Evolutionary conservation across 1,140 invertebrate genomes (phyloP).

Genomic region (Trichonephila clavata): DNA sequence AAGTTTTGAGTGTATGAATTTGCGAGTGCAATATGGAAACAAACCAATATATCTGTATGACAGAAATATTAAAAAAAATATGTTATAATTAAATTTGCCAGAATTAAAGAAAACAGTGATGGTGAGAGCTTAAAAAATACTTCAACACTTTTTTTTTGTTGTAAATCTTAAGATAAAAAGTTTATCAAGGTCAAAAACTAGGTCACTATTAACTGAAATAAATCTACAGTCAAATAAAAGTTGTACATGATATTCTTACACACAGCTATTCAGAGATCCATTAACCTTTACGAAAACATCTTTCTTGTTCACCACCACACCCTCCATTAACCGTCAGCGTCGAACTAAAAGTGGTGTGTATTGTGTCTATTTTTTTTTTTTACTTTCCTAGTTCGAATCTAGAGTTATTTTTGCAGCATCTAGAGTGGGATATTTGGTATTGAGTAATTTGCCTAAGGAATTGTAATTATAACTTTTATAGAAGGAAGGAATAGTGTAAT

Average conservation of each 20-base stretch:
- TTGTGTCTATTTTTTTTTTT: background rate
- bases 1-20: no score
- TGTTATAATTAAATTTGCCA: no score
- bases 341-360: background rate
- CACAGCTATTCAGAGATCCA: background rate
- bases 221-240: background rate
- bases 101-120: no score
- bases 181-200: background rate
- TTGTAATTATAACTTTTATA: no score
- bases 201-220: background rate
- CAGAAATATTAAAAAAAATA: no score
- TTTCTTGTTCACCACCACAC: background rate
- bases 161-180: background rate
- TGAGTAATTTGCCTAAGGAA: no score
- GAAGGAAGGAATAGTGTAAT: no score
- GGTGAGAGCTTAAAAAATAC: no score
- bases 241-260: slow-evolving; percentile 6
- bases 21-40: no score
- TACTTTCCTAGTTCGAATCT: background rate
- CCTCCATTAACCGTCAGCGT: background rate
- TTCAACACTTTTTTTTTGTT: background rate
- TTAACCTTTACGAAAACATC: slow-evolving; percentile 21
- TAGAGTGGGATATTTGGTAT: no score
- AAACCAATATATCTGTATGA: no score
- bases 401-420: background rate